Conservation (phyloP, 2,113 vertebrate genomes). For the Oplegnathus fasciatus region DNA sequence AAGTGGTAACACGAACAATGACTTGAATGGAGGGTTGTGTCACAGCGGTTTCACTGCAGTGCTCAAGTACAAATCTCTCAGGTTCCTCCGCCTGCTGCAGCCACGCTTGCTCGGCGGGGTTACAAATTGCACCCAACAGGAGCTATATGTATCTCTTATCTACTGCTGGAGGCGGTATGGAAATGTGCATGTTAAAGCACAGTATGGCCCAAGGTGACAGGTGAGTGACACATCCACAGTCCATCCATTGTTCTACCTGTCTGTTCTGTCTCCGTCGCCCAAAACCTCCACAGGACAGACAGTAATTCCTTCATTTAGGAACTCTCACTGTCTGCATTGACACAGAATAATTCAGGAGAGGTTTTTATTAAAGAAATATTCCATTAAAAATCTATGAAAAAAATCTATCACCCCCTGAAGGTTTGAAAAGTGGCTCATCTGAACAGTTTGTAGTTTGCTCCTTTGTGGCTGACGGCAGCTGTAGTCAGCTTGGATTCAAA, state of each 20-base stretch:
- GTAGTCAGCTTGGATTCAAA: conserved; percentile 3
- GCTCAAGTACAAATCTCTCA: conserved; percentile 49
- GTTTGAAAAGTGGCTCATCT: not conserved
- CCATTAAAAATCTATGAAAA: not conserved
- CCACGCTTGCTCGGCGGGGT: conserved; percentile 18
- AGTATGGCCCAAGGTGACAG: conserved; percentile 57
- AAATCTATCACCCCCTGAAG: not conserved
- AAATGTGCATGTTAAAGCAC: conserved; percentile 46
- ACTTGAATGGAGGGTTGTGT: conserved; percentile 50
- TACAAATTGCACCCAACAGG: conserved; percentile 55
- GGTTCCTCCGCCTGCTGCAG: conserved; percentile 35
- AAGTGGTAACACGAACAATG: conserved; percentile 63
- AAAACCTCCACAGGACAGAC: not conserved
- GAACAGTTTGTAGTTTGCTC: conserved; percentile 4
- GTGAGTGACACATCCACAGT: conserved; percentile 50
- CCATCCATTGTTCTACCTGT: conserved; percentile 28
- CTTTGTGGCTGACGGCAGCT: not conserved
- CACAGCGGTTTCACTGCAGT: conserved; percentile 43
- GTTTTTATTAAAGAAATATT: not conserved
- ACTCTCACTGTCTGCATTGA: not conserved
- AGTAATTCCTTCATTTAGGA: not conserved
- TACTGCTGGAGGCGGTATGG: conserved; percentile 53
- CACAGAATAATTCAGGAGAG: not conserved
- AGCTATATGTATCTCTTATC: conserved; percentile 45
- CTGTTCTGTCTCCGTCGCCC: not conserved